These are phyloP conservation scores for Ranitomeya imitator DNA, from an alignment of 2,113 vertebrate species.

Conservation along the genomic window DNA sequence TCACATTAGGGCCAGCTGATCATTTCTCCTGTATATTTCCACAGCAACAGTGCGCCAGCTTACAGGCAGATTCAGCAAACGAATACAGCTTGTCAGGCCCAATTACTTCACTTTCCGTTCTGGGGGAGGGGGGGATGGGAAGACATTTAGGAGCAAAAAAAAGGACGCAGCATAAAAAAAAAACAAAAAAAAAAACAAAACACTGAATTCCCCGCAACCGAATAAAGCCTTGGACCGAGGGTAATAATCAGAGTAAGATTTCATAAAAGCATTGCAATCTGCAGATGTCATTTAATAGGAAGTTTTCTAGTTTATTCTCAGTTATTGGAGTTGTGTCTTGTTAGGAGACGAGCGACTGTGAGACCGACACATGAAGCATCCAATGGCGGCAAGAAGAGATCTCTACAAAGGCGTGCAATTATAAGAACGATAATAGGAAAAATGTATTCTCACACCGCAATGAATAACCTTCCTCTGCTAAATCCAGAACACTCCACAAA, in stretches of 20 bases:
- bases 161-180: background rate
- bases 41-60: background rate
- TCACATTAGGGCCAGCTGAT: background rate
- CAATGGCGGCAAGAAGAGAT: too few relatives aligned
- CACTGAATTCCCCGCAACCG: background rate
- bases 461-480: too few relatives aligned
- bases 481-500: too few relatives aligned
- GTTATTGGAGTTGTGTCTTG: too few relatives aligned
- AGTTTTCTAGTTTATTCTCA: background rate
- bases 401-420: too few relatives aligned
- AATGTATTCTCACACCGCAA: too few relatives aligned
- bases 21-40: background rate
- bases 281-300: background rate
- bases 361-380: too few relatives aligned
- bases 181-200: background rate
- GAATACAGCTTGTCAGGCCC: slow-evolving; percentile 33
- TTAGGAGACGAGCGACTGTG: too few relatives aligned
- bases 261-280: background rate
- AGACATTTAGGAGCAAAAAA: background rate
- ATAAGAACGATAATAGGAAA: too few relatives aligned
- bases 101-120: slow-evolving; percentile 13
- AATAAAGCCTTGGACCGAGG: background rate
- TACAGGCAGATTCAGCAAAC: background rate
- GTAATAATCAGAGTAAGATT: background rate
- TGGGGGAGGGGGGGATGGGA: background rate